A percentile compares a stretch with the other conserved stretches of the same genome.
Conservation (phyloP, 2,797 vertebrate species). For the Phoeniculus purpureus region DNA sequence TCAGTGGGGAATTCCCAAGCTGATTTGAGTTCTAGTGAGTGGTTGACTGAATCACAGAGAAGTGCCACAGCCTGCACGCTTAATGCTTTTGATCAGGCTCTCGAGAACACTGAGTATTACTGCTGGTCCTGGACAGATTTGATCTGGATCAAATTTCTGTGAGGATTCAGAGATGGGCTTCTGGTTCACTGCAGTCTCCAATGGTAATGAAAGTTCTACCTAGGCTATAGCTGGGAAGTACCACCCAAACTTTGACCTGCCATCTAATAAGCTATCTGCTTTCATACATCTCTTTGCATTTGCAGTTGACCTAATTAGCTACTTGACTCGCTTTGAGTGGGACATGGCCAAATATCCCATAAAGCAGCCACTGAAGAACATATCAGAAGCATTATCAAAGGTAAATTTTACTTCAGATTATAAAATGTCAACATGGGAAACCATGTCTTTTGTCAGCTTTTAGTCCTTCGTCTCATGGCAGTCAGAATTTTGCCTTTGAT, state of each 20-base stretch:
- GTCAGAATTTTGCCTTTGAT: not conserved
- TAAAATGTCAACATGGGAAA: not conserved
- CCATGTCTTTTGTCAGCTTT: not conserved
- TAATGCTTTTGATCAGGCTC: not conserved
- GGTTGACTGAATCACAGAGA: not conserved
- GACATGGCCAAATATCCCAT: constrained; percentile 95
- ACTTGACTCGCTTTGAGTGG: constrained; percentile 93
- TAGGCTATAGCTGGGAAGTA: not conserved
- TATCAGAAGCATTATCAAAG: constrained; percentile 90
- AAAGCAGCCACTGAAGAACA: constrained; percentile 85
- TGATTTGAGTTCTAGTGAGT: not conserved
- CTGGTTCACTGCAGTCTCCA: not conserved
- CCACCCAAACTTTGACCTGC: not conserved
- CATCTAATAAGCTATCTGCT: not conserved
- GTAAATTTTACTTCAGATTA: constrained; percentile 68
- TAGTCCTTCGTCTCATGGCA: not conserved
- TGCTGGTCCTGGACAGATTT: not conserved
- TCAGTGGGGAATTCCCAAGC: not conserved
- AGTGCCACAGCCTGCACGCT: not conserved
- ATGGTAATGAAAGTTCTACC: not conserved
- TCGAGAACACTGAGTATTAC: not conserved
- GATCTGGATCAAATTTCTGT: not conserved
- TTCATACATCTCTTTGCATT: constrained; percentile 57
- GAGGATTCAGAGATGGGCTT: not conserved
- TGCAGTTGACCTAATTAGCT: constrained; percentile 89